phyloP scores from a whole-genome alignment of 2,113 vertebrate species.

The Candoia aspera region DNA sequence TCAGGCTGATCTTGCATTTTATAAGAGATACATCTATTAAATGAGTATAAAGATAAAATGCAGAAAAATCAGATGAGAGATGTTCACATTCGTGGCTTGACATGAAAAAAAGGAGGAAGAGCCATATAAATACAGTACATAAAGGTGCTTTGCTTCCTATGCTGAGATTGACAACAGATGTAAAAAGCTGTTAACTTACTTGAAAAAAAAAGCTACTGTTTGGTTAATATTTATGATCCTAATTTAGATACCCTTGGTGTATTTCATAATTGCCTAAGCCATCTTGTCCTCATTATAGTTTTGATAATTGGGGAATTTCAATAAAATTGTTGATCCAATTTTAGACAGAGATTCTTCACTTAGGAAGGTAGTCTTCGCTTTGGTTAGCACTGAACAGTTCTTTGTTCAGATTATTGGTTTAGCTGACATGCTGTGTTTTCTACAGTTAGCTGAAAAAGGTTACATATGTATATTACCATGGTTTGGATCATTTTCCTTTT shows the following conservation, averaged over 20 bases:
- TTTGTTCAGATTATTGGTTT: background rate
- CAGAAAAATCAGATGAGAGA: background rate
- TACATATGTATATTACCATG: background rate
- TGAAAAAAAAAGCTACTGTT: background rate
- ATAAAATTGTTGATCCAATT: background rate
- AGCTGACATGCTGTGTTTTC: background rate
- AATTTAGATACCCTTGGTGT: background rate
- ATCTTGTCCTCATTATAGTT: background rate
- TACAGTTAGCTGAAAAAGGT: background rate
- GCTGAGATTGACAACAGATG: background rate
- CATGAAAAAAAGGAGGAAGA: rapidly evolving
- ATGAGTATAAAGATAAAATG: background rate
- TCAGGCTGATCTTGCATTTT: background rate
- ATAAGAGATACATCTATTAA: background rate
- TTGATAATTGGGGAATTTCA: background rate
- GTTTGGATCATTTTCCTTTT: background rate
- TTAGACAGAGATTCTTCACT: background rate
- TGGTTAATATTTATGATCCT: background rate
- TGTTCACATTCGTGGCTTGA: background rate
- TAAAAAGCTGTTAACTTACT: background rate
- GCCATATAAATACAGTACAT: background rate
- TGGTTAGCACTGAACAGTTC: background rate
- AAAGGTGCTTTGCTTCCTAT: background rate
- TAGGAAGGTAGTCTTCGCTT: background rate
- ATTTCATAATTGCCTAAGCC: background rate